Evolutionary conservation across 2,113 vertebrate genomes (phyloP), one percentile per base, ranked within the genome.

Genomic region (Oceanites oceanicus): DNA sequence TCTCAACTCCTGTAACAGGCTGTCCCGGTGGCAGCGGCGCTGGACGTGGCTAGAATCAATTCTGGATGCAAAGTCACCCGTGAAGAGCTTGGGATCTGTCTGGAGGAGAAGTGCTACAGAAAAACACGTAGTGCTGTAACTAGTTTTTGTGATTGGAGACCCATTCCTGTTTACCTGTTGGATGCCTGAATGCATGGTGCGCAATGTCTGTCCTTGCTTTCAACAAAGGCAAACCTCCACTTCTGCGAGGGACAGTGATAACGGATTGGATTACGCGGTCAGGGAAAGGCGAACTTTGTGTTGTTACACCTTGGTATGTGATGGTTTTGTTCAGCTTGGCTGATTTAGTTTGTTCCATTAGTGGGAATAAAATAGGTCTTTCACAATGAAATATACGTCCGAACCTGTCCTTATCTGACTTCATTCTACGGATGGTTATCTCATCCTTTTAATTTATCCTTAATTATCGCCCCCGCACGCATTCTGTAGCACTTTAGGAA

Each of bases 311-410:
- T 90, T 80, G 84, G 55, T 61, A 50, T n/a, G 53, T 26, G 50
- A 47, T 40, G 49, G 84, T 87, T 97, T 96, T 93, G 94, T 96
- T 90, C 88, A 86, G 87, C 59, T 83, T 53, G 91, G 91, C 85
- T 96, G 92, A 88, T 67, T 93, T 91, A 40, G 83, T 85, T 71
- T 91, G 53, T 93, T 90, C 94, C 88, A 94, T 96, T 96, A 90
- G 90, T 76, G 75, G 76, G 78, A 66, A 91, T 62, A 72, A 91
- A 92, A 49, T 34, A 79, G 78, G 32, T 59, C 92, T 96, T 93
- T 92, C 86, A 68, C 67, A 70, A 91, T 68, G 90, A 92, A 93
- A 90, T 91, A 72, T 94, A 21, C 2, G 86, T 74, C 80, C 1
- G 0, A 65, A 63, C 91, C 84, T 92, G 93, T 88, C 94, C 93